Evolutionary conservation across 2,797 vertebrate genomes (phyloP), one percentile per base, ranked within the genome.

Genomic region (Rhadinocentrus ornatus): DNA sequence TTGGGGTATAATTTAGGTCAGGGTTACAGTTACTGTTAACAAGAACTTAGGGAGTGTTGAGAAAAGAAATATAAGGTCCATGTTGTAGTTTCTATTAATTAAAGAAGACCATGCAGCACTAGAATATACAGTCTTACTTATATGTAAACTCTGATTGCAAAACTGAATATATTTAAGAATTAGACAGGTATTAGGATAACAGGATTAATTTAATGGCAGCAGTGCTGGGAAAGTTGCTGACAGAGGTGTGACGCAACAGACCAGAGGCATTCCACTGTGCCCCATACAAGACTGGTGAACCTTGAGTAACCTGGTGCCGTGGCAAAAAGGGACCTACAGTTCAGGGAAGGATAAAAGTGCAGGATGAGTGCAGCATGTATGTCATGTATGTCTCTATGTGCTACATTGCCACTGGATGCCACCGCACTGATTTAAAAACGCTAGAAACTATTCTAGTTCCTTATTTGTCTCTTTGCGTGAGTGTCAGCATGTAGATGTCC

Each of bases 271-370:
- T 83, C 80, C 54, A 61, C 66, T 69, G 68, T 35, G 71, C 75
- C 80, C 82, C 73, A 75, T 83, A 79, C 69, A 52, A 84, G 85
- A 90, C 82, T 37, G 18, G 18, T 90, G 91, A 92, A 92, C 91
- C 91, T 67, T 86, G 69, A 73, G 79, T 90, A 91, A 91, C 86
- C 89, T 73, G 71, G 50, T 20, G 31, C 63, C 72, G 81, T 84
- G 75, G 89, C 83, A 88, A 78, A 54, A 52, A 29, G 54, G 26
- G 64, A 64, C 61, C 41, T 52, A 56, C 58, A 69, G 78, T 73
- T 82, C 80, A 62, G 71, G 58, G 65, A 67, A 69, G 74, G 69
- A 69, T 59, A 34, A 50, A 52, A 69, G 56, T 56, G 58, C 62
- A 71, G 68, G 72, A 84, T 81, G 71, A 74, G 54, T 58, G 22